Conservation (phyloP, 1,140 invertebrate species). For the Harlomillsia oculata region DNA sequence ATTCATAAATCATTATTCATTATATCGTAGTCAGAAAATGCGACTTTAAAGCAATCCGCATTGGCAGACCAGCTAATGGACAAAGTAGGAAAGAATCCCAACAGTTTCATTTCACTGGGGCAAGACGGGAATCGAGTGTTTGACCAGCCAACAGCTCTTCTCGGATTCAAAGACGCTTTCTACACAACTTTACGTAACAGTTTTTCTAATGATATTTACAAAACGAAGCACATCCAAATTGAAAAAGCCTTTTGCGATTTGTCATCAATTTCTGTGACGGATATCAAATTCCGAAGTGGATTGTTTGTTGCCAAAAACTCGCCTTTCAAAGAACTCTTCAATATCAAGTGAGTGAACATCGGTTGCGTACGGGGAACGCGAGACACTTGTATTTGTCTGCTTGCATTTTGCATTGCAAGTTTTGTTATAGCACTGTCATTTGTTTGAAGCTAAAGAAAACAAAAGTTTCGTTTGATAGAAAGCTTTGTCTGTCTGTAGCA, state of each 20-base stretch:
- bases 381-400: not conserved
- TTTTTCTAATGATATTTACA: not conserved
- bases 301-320: conserved; percentile 20
- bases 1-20: too few relatives aligned
- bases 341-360: not conserved
- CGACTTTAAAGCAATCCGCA: too few relatives aligned
- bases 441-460: too few relatives aligned
- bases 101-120: not conserved
- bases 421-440: too few relatives aligned
- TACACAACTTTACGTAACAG: conserved; percentile 13
- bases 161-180: conserved; percentile 15
- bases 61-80: too few relatives aligned
- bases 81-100: too few relatives aligned
- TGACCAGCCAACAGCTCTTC: not conserved
- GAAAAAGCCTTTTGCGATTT: conserved; percentile 6
- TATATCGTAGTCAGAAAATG: too few relatives aligned
- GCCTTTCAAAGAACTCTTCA: conserved; percentile 18
- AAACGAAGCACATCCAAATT: not conserved
- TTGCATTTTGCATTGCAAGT: not conserved
- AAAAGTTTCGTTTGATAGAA: too few relatives aligned
- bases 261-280: conserved; percentile 2
- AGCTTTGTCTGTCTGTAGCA: too few relatives aligned
- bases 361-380: not conserved
- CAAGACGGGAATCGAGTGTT: conserved; percentile 1
- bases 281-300: conserved; percentile 1